Conservation (phyloP, 1,140 invertebrate species). For the Vanessa atalanta region DNA sequence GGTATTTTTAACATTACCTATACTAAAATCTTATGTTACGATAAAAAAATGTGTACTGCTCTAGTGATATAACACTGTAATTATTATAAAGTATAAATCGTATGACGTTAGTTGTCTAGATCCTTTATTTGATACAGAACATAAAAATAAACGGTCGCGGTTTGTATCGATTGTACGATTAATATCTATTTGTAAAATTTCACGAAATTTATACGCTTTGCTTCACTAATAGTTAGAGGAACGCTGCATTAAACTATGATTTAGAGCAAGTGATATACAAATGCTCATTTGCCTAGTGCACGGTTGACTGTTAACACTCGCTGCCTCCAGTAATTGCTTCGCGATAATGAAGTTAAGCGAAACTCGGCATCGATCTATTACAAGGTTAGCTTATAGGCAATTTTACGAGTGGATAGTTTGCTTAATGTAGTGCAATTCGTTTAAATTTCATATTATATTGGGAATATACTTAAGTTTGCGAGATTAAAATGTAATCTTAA, state of each 20-base stretch:
- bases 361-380: constrained; percentile 39
- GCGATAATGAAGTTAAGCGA: constrained; percentile 53
- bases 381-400: constrained; percentile 20
- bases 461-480: background rate
- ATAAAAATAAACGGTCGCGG: too few relatives aligned
- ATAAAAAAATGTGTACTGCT: too few relatives aligned
- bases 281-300: constrained; percentile 27
- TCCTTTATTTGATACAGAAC: too few relatives aligned
- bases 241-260: constrained; percentile 5
- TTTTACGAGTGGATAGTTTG: constrained; percentile 20
- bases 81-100: too few relatives aligned
- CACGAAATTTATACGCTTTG: background rate
- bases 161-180: too few relatives aligned
- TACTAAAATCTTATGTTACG: too few relatives aligned
- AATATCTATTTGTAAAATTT: too few relatives aligned
- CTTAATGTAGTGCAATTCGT: constrained; percentile 16
- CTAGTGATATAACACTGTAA: too few relatives aligned
- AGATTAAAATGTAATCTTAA: background rate
- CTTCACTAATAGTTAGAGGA: background rate
- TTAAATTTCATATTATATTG: constrained; percentile 22
- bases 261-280: constrained; percentile 18
- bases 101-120: too few relatives aligned
- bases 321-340: constrained; percentile 49
- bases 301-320: constrained; percentile 52
- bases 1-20: too few relatives aligned